Evolutionary conservation across 2,113 vertebrate species (phyloP).

Genomic region (Nothoprocta pentlandii): DNA sequence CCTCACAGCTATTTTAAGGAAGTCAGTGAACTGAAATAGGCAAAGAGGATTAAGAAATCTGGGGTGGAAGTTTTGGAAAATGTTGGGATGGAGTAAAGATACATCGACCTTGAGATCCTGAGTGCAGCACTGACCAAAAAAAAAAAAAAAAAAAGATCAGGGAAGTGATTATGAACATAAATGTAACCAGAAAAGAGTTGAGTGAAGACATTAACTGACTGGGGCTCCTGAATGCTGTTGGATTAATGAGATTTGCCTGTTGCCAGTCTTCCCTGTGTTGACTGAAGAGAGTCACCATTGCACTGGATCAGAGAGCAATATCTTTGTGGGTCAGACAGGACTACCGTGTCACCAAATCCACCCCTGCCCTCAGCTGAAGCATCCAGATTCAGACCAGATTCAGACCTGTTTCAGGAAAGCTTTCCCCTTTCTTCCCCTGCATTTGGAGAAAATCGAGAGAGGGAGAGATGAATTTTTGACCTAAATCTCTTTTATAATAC

Average conservation of each 20-base stretch:
- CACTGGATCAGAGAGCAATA: neutral
- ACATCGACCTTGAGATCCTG: neutral
- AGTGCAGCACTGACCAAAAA: neutral
- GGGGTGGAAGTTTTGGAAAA: neutral
- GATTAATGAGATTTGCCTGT: neutral
- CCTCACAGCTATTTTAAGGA: neutral
- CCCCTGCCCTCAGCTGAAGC: neutral
- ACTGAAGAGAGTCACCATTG: fast-evolving
- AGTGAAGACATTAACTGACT: neutral
- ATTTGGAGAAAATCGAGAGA: neutral
- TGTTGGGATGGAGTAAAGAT: neutral
- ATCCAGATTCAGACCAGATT: neutral
- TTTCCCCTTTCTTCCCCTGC: neutral
- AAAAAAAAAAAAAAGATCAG: too few species aligned
- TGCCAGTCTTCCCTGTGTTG: neutral
- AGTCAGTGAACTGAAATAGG: neutral
- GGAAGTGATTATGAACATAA: neutral
- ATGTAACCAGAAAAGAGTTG: neutral
- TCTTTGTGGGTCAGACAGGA: neutral
- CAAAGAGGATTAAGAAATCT: neutral
- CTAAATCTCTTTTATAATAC: neutral
- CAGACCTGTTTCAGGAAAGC: neutral
- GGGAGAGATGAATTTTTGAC: fast-evolving
- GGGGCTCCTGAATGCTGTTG: neutral
- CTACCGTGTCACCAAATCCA: neutral